Percentiles rank a stretch among this genome's conserved stretches.
These are phyloP conservation scores for Ctenopoma kingsleyae DNA, from an alignment of 2,797 vertebrate species.

Conservation along the genomic window DNA sequence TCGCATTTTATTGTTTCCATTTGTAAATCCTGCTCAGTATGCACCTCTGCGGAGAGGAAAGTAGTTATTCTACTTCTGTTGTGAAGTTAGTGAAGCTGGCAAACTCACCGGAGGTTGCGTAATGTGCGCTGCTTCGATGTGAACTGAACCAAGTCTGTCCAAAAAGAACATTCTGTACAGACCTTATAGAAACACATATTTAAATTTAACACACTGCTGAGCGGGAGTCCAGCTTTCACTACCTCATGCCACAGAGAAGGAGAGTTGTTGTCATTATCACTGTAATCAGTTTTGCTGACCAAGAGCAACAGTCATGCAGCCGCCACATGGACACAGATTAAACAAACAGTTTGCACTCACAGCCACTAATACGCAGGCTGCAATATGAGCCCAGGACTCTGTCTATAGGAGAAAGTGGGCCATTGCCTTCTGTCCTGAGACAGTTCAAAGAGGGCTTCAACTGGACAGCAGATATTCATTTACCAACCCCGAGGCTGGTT, in stretches of 20 bases:
- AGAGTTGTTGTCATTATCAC: neutral
- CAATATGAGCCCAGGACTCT: slow-evolving; percentile 8
- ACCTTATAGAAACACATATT: neutral
- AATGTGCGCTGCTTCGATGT: slow-evolving; percentile 28
- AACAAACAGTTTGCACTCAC: slow-evolving; percentile 38
- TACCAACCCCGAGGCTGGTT: neutral
- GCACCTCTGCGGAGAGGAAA: slow-evolving; percentile 26
- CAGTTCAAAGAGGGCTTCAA: slow-evolving; percentile 28
- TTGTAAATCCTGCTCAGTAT: slow-evolving; percentile 27
- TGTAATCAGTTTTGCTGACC: neutral
- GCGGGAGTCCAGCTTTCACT: neutral
- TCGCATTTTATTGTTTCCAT: neutral
- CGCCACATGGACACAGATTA: slow-evolving; percentile 36
- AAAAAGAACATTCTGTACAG: slow-evolving; percentile 17
- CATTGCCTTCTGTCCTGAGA: slow-evolving; percentile 37
- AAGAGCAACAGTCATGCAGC: slow-evolving; percentile 15
- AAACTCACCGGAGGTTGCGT: slow-evolving; percentile 34
- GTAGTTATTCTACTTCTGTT: slow-evolving; percentile 11
- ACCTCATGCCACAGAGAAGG: neutral
- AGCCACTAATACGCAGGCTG: slow-evolving; percentile 15
- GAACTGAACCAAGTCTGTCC: slow-evolving; percentile 10
- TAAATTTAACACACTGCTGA: neutral
- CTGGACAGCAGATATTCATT: slow-evolving; percentile 26
- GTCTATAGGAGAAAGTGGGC: slow-evolving; percentile 41
- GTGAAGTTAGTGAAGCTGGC: slow-evolving; percentile 26